Conservation (phyloP, 64 coral and sea anemone species). For the Dendrophyllia cribrosa region DNA sequence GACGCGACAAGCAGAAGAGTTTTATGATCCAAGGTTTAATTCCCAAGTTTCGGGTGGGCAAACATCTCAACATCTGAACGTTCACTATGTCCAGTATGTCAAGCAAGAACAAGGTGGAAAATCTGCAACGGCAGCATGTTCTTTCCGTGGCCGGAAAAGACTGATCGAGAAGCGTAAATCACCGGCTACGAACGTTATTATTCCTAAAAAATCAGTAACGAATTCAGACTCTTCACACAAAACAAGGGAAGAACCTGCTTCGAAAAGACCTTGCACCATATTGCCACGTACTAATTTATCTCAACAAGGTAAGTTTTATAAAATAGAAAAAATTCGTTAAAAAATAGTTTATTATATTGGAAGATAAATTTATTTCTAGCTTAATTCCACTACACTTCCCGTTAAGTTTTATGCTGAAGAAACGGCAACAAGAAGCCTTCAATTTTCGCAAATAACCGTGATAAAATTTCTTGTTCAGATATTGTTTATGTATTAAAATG, state of each 20-base stretch:
- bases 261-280: constrained; percentile 13
- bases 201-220: not conserved
- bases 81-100: not conserved
- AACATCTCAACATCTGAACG: not conserved
- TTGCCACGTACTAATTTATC: constrained; percentile 17
- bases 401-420: too few species aligned
- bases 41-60: not conserved
- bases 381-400: too few species aligned
- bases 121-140: not conserved
- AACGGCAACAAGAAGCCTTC: too few species aligned
- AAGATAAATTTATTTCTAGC: not conserved
- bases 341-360: not conserved
- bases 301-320: not conserved
- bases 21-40: constrained; percentile 13
- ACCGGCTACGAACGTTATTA: constrained; percentile 4
- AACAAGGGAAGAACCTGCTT: not conserved
- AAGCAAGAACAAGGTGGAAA: not conserved
- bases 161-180: constrained; percentile 36
- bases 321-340: not conserved
- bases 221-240: not conserved
- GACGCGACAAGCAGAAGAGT: constrained; percentile 19
- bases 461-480: too few species aligned
- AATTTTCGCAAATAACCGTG: too few species aligned
- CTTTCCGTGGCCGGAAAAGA: not conserved
- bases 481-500: too few species aligned